Base-by-base conservation (phyloP, 2,113 vertebrate species). In the Rattus norvegicus region DNA sequence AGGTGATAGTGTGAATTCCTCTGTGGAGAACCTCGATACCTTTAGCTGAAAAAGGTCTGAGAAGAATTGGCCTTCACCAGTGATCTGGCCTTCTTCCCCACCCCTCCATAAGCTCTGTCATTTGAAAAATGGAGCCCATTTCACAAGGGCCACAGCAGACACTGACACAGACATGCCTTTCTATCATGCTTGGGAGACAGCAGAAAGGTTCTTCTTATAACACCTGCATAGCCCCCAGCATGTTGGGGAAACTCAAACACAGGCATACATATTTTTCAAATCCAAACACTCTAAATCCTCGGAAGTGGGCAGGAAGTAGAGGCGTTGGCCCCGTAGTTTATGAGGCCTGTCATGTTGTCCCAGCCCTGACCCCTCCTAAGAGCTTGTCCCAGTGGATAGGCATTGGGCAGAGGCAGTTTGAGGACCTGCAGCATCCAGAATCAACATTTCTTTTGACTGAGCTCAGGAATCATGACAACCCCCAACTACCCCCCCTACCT, bases 401-500 rank as follows among this genome's bases (percentile, higher is more conserved):
- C 80, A 95, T 94, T 90, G 89, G 92, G 97, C 87, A 43, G 96
- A 97, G 98, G 96, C 96, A 97, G 97, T 97, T 98, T 96, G 98
- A 96, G 97, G 97, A 96, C 96, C 98, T 90, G 43, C 89, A 95
- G 95, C 97, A 95, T 98, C 97, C 97, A 47, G 84, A 98, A 97
- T 97, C 97, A 11, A 54, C 91, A 97, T 85, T 61, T 70, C 85
- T 79, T 96, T 97, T 95, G 98, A 93, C 24, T 93, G 97, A 98
- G 97, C 97, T 98, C 98, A 98, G 98, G 98, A 98, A 98, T 98
- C 98, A 97, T 95, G 97, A 98, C 96, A 98, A 98, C 17, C 70
- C 97, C 22, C 7, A 17, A 30, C 65, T 1, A 5, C 9, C 17
- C 11, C 17, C 0, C 54, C 83, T 97, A 24, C 95, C 97, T 1